Conservation (phyloP, 2,797 vertebrate species). For the Gephyroberyx darwinii region DNA sequence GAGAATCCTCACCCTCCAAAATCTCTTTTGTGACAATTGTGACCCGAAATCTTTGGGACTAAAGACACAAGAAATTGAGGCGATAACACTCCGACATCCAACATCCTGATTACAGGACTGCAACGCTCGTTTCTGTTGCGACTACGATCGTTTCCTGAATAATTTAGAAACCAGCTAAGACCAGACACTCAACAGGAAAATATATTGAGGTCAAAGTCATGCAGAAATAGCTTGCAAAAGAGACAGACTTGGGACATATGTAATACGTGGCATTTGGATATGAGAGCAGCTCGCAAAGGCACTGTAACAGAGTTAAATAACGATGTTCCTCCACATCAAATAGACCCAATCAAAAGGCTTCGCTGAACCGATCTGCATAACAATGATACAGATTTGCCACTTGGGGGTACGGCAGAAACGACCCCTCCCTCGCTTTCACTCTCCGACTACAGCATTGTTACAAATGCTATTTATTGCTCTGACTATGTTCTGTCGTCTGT, state of each 20-base stretch:
- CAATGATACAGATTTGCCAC: slow-evolving; percentile 63
- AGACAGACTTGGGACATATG: slow-evolving; percentile 69
- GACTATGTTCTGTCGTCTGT: slow-evolving; percentile 27
- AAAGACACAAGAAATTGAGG: slow-evolving; percentile 29
- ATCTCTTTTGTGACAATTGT: slow-evolving; percentile 47
- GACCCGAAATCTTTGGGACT: slow-evolving; percentile 37
- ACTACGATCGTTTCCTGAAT: slow-evolving; percentile 77
- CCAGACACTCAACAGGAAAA: slow-evolving; percentile 71
- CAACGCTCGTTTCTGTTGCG: slow-evolving; percentile 60
- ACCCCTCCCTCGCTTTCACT: slow-evolving; percentile 34
- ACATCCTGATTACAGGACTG: slow-evolving; percentile 49
- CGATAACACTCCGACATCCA: slow-evolving; percentile 11
- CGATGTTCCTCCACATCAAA: slow-evolving; percentile 53
- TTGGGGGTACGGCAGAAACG: slow-evolving; percentile 49
- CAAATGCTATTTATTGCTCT: slow-evolving; percentile 48
- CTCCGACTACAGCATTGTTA: slow-evolving; percentile 52
- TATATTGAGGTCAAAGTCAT: slow-evolving; percentile 75
- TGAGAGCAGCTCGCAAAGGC: slow-evolving; percentile 37
- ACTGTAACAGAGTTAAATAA: slow-evolving; percentile 53
- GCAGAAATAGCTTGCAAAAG: slow-evolving; percentile 59
- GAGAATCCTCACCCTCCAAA: slow-evolving; percentile 49
- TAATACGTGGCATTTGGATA: slow-evolving; percentile 50
- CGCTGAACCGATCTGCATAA: slow-evolving; percentile 71
- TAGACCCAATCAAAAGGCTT: slow-evolving; percentile 48
- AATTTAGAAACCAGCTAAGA: slow-evolving; percentile 67